These are phyloP conservation scores for Podocnemis expansa DNA, from an alignment of 2,113 vertebrate species.

Conservation along the genomic window DNA sequence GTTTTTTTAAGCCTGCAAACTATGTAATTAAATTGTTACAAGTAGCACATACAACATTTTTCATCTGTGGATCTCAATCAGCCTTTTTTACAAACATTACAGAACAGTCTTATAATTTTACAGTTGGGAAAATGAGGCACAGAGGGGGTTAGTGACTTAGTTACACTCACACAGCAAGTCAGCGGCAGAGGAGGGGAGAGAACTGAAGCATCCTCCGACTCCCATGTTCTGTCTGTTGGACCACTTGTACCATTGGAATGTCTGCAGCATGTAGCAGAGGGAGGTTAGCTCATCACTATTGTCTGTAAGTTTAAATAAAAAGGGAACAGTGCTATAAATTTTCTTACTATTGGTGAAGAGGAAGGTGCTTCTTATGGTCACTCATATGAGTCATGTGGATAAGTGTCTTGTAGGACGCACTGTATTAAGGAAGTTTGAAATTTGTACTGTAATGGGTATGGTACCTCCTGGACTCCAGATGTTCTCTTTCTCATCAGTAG, in stretches of 20 bases:
- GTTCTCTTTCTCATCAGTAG: neutral
- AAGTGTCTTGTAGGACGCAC: neutral
- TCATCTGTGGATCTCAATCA: neutral
- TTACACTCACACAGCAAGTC: neutral
- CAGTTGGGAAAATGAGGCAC: neutral
- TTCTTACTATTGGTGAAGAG: neutral
- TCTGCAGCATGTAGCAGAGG: neutral
- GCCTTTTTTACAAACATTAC: neutral
- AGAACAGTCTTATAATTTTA: neutral
- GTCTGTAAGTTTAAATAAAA: neutral
- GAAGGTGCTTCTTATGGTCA: neutral
- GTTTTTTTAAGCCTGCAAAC: neutral
- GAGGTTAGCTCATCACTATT: neutral
- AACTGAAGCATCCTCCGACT: neutral
- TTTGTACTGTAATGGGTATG: neutral
- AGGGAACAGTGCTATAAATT: neutral
- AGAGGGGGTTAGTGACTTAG: neutral
- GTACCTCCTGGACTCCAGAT: neutral
- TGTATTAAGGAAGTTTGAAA: neutral
- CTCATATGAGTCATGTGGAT: neutral
- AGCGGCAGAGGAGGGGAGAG: neutral
- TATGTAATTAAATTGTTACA: neutral
- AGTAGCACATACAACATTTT: neutral
- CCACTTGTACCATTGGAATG: neutral
- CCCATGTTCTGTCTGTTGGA: neutral